A percentile compares a stretch with the other conserved stretches of the same genome.
phyloP scores from a whole-genome alignment of 92 coral and sea anemone genomes.

The Parazoanthus atlanticus region DNA sequence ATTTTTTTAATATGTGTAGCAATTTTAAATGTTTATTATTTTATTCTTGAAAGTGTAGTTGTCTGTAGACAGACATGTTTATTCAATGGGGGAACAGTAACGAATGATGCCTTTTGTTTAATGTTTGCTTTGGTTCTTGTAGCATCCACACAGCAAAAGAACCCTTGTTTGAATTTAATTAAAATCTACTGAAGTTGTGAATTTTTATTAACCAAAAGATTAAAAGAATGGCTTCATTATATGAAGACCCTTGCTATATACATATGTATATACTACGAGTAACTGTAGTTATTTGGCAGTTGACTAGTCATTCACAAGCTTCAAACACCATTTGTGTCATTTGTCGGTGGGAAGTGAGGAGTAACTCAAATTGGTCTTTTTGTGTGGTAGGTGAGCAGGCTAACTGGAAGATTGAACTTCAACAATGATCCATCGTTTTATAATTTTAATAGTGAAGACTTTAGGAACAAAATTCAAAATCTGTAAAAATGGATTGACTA shows the following conservation, averaged over 20 bases:
- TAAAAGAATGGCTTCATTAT: background rate
- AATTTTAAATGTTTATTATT: background rate
- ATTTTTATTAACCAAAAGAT: background rate
- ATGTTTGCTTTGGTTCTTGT: background rate
- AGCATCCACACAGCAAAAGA: background rate
- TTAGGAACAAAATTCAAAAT: slow-evolving; percentile 7
- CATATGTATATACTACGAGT: background rate
- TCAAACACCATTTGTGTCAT: background rate
- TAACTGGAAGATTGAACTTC: background rate
- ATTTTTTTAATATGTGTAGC: background rate
- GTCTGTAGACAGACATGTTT: background rate
- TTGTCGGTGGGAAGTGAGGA: background rate
- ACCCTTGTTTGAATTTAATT: slow-evolving; percentile 12
- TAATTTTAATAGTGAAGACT: slow-evolving; percentile 10
- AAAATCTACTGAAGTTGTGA: background rate
- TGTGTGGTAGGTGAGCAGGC: background rate
- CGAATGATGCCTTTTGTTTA: background rate
- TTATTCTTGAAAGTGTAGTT: background rate
- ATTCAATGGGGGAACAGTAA: background rate
- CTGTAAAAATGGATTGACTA: slow-evolving; percentile 18
- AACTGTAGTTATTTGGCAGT: background rate
- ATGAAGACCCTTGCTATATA: background rate
- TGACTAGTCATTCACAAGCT: background rate
- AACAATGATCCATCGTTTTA: slow-evolving; percentile 7
- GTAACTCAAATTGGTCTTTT: background rate